Conservation (phyloP, 2,797 vertebrate species). For the Gouania willdenowi region DNA sequence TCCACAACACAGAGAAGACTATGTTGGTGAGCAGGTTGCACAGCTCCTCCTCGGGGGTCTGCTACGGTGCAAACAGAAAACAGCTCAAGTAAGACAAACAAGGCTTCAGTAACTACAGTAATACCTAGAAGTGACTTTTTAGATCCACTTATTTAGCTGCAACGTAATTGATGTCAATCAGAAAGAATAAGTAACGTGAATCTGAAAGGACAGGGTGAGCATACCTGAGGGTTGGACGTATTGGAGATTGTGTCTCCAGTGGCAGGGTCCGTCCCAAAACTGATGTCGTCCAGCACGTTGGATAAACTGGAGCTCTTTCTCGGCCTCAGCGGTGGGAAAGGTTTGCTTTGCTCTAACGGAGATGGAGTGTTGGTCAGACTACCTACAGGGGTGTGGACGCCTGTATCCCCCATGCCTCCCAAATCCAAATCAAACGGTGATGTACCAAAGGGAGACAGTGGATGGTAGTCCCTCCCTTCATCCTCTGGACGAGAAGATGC, state of each 20-base stretch:
- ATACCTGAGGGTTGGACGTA: conserved; percentile 93
- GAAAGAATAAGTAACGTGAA: not conserved
- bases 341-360: conserved; percentile 83
- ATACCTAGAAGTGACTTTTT: too few relatives aligned
- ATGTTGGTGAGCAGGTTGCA: conserved; percentile 96
- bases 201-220: not conserved
- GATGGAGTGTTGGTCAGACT: conserved; percentile 87
- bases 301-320: conserved; percentile 96
- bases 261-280: conserved; percentile 79
- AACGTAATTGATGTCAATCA: too few relatives aligned
- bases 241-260: conserved; percentile 88
- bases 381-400: conserved; percentile 77
- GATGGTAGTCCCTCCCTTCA: conserved; percentile 81
- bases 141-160: too few relatives aligned
- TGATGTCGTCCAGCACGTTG: conserved; percentile 90
- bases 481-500: conserved; percentile 44
- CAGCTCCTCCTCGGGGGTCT: conserved; percentile 92
- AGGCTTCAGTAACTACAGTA: not conserved
- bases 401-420: conserved; percentile 69
- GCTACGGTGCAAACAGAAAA: conserved; percentile 55
- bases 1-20: conserved; percentile 91
- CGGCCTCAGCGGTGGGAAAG: conserved; percentile 78
- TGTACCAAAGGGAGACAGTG: conserved; percentile 83
- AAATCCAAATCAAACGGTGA: conserved; percentile 85
- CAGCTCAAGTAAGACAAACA: not conserved